phyloP scores from a whole-genome alignment of 2,113 vertebrate genomes.

The Aythya baeri region DNA sequence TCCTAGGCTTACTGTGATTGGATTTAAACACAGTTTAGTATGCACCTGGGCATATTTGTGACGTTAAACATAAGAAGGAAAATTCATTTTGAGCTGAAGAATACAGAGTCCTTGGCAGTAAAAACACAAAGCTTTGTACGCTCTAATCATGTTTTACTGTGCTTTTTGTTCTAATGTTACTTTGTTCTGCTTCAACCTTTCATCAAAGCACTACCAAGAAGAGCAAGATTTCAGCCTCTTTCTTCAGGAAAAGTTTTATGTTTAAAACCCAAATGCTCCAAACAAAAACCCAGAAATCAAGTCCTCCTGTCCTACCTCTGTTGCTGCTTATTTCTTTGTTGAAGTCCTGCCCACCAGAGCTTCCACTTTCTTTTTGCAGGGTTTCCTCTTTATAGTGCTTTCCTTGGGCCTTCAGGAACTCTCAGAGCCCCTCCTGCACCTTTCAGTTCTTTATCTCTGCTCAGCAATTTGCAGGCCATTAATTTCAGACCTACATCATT shows the following conservation, averaged over 20 bases:
- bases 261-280: background rate
- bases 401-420: background rate
- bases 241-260: background rate
- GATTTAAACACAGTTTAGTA: background rate
- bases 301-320: background rate
- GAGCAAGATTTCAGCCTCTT: background rate
- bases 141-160: background rate
- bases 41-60: background rate
- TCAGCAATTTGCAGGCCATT: background rate
- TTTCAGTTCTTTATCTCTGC: background rate
- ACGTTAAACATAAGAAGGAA: background rate
- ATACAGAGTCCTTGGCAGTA: background rate
- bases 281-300: background rate
- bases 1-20: background rate
- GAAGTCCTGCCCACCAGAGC: background rate
- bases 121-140: background rate
- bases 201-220: background rate
- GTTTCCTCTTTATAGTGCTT: background rate
- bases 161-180: background rate
- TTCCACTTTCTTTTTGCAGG: background rate
- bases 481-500: background rate
- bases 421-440: background rate
- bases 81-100: conserved; percentile 5
- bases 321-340: background rate
- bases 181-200: conserved; percentile 3